A percentile compares a stretch with the other conserved stretches of the same genome.
Conservation (phyloP, 2,113 vertebrate genomes). For the Epinephelus moara region DNA sequence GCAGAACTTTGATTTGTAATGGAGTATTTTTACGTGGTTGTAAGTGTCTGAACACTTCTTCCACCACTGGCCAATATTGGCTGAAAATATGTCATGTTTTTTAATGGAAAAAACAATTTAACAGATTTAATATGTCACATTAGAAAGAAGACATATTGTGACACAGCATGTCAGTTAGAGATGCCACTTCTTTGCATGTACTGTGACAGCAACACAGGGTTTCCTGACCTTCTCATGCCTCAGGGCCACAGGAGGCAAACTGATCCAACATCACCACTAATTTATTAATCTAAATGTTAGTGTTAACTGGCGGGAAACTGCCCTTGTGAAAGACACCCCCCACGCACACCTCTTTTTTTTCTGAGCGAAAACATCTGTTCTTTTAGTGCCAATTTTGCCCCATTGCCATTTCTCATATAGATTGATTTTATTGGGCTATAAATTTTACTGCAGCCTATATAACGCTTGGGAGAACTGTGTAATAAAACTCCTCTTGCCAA, state of each 20-base stretch:
- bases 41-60: too few species aligned
- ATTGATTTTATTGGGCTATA: slow-evolving; percentile 49
- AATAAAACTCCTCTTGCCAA: slow-evolving; percentile 24
- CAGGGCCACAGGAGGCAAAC: not conserved
- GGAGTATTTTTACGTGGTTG: too few species aligned
- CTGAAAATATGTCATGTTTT: too few species aligned
- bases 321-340: not conserved
- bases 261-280: slow-evolving; percentile 3
- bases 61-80: too few species aligned
- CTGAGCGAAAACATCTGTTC: slow-evolving; percentile 33
- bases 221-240: not conserved
- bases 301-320: not conserved
- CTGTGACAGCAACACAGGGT: slow-evolving; percentile 1
- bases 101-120: not conserved
- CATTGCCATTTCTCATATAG: slow-evolving; percentile 24
- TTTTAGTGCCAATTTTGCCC: slow-evolving; percentile 27
- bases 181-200: not conserved
- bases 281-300: slow-evolving; percentile 23
- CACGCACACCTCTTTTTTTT: not conserved
- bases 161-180: not conserved
- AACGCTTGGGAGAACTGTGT: slow-evolving; percentile 4
- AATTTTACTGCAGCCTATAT: slow-evolving; percentile 29
- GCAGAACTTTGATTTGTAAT: too few species aligned
- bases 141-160: not conserved
- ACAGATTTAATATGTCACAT: not conserved